Base-by-base conservation (phyloP, 2,888 invertebrate species). In the Linnaemya vulpina region DNA sequence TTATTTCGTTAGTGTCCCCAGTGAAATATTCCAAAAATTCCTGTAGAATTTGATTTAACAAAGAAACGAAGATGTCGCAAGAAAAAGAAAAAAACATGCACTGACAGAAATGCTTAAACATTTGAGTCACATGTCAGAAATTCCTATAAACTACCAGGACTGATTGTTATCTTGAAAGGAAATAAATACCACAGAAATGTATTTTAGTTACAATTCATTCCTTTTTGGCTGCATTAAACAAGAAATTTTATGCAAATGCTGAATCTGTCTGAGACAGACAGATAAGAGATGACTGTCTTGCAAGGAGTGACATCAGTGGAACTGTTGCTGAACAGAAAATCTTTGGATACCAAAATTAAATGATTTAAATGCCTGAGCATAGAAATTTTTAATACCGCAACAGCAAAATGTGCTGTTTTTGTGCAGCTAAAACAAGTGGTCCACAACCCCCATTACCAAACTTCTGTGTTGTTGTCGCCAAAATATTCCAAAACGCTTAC, bases 111-210 rank as follows among this genome's bases (percentile, higher is more conserved):
- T 62, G 43, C 70, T 53, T 70, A 53, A 62, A 71, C 46, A 40
- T 60, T 68, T 53, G 58, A 85, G 78, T 49, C 70, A 81, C 78
- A 85, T 78, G 78, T 78, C 65, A 53, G 60, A 78, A 85, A 82
- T 60, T 78, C 78, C 25, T 58, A 17, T 85, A 65, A 65, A 65
- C 25, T 53, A n/a, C 22, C 68, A 71, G 74, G 82, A 85, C 85
- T 82, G 85, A 85, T 85, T 85, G 20, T 78, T 82, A 82, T 85
- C 85, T 85, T 53, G 62, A 75, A 75, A 78, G 78, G 81, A 85
- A 78, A 82, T 78, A 75, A 85, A 82, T 82, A 75, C 78, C 74
- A 81, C 78, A 85, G 53, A 74, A 84, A 77, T 74, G 43, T 74
- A 71, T 76, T 71, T 76, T 40, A 62, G 35, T 62, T 60, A n/a